Evolutionary conservation across 1,140 invertebrate genomes (phyloP).

Genomic region (Brachionus koreanus): DNA sequence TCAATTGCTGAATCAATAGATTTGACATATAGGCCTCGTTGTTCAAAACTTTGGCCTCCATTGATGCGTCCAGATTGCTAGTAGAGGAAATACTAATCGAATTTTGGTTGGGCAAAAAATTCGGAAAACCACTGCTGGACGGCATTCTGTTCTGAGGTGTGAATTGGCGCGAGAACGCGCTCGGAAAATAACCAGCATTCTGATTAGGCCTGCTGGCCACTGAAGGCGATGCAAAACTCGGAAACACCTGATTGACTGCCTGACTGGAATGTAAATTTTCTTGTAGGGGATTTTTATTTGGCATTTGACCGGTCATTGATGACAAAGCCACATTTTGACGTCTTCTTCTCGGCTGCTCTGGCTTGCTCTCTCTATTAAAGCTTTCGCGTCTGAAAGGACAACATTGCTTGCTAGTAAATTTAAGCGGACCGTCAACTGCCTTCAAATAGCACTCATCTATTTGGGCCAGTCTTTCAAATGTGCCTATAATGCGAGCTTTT

Average conservation of each 20-base stretch:
- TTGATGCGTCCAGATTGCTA: too few species aligned
- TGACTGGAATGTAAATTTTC: neutral
- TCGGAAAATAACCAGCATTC: neutral
- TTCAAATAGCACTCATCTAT: neutral
- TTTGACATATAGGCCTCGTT: neutral
- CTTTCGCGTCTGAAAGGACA: neutral
- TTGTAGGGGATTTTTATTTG: neutral
- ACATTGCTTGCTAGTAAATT: neutral
- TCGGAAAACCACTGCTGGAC: neutral
- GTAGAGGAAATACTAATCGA: neutral
- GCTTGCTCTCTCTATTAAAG: neutral
- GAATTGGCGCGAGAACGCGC: neutral
- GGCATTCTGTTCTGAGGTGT: neutral
- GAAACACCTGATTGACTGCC: neutral
- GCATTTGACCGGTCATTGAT: constrained; percentile 9
- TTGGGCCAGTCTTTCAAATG: neutral
- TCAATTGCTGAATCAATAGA: constrained; percentile 18
- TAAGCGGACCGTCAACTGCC: neutral
- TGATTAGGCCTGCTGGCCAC: too few species aligned
- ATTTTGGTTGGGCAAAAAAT: constrained; percentile 30
- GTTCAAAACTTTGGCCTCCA: neutral
- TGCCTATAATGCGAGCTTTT: neutral
- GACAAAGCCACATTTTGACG: constrained; percentile 37
- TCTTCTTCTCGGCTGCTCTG: constrained; percentile 6
- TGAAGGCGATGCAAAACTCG: neutral